Percentiles rank a stretch among this genome's conserved stretches.
phyloP scores from a whole-genome alignment of 1,140 invertebrate species.

The Trypoxylus dichotomus region DNA sequence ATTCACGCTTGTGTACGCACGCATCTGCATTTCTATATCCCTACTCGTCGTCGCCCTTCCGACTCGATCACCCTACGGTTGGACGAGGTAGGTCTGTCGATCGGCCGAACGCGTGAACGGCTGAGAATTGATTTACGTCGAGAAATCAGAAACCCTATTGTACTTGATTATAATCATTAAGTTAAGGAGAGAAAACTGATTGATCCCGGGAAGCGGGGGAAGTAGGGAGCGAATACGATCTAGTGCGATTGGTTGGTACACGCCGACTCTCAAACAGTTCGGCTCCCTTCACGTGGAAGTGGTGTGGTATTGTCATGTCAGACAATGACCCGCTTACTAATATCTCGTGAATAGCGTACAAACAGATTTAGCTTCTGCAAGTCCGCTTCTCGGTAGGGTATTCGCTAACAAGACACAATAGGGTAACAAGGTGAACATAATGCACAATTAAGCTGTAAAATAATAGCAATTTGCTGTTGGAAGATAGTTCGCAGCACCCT shows the following conservation, averaged over 20 bases:
- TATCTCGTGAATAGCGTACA: conserved; percentile 9
- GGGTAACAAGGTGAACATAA: neutral
- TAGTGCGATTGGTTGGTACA: neutral
- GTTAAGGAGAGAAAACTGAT: conserved; percentile 23
- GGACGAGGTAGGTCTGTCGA: neutral
- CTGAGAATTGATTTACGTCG: conserved; percentile 20
- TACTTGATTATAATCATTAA: conserved; percentile 29
- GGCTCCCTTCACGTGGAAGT: neutral
- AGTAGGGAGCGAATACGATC: neutral
- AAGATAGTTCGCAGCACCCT: too few relatives aligned
- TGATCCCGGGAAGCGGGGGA: neutral
- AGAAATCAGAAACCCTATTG: conserved; percentile 12
- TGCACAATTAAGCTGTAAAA: conserved; percentile 12
- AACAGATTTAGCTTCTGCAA: conserved; percentile 3
- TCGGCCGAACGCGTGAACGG: conserved; percentile 25
- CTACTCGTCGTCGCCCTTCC: neutral
- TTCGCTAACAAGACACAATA: neutral
- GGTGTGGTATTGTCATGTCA: neutral
- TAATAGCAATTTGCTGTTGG: neutral
- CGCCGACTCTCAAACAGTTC: neutral
- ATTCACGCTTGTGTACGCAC: conserved; percentile 32
- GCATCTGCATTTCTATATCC: conserved; percentile 31
- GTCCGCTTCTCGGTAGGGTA: neutral
- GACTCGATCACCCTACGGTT: neutral
- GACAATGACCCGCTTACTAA: conserved; percentile 20